These are phyloP conservation scores for Fulica atra DNA, from an alignment of 2,113 vertebrate genomes.

Conservation along the genomic window DNA sequence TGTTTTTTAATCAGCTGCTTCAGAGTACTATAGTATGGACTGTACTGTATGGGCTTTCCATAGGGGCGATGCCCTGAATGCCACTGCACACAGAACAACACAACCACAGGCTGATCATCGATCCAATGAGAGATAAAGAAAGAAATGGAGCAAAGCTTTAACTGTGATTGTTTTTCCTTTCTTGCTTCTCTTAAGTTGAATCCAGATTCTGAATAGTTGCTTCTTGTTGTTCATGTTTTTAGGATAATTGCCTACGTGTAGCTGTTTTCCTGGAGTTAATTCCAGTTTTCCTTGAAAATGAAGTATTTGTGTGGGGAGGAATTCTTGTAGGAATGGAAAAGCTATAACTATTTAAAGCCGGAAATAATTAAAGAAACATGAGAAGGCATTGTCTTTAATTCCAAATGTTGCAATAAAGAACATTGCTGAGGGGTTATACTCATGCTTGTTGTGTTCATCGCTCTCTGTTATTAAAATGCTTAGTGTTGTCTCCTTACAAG, in stretches of 20 bases:
- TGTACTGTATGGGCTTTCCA: neutral
- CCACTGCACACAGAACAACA: neutral
- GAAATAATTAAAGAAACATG: conserved; percentile 58
- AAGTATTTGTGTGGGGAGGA: conserved; percentile 15
- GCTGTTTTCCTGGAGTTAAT: conserved; percentile 46
- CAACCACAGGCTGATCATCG: neutral
- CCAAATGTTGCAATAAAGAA: conserved; percentile 34
- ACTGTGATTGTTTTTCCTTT: neutral
- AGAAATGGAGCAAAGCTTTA: neutral
- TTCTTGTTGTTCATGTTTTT: conserved; percentile 36
- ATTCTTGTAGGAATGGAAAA: conserved; percentile 46
- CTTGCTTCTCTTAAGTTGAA: neutral
- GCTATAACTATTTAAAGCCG: conserved; percentile 42
- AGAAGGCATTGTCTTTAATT: conserved; percentile 54
- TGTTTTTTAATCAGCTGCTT: neutral
- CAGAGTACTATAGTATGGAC: neutral
- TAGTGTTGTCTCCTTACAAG: neutral
- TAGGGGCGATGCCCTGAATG: neutral
- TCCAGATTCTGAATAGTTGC: neutral
- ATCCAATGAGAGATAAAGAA: neutral
- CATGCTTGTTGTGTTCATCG: neutral
- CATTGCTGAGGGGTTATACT: neutral
- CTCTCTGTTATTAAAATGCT: neutral
- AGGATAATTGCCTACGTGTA: conserved; percentile 18
- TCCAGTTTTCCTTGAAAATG: conserved; percentile 43